Percentiles rank a stretch among this genome's conserved stretches.
phyloP scores from a whole-genome alignment of 2,113 vertebrate species.

The Craseonycteris thonglongyai region DNA sequence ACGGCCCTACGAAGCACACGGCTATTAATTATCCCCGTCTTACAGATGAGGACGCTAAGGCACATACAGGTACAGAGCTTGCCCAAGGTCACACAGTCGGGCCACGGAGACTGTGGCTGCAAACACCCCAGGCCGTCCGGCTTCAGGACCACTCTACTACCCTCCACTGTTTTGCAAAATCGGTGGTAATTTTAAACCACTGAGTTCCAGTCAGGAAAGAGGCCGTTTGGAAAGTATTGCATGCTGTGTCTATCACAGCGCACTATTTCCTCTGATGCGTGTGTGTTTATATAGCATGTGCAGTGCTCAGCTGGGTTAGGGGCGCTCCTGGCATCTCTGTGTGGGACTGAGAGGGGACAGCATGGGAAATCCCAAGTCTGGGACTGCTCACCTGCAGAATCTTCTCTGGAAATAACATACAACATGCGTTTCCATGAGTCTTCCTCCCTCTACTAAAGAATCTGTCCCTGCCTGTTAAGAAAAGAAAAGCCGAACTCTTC shows the following conservation, averaged over 20 bases:
- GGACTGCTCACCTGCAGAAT: neutral
- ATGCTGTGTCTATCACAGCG: neutral
- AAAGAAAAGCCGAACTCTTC: neutral
- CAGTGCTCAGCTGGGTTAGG: neutral
- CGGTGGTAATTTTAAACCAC: conserved; percentile 6
- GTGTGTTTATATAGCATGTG: neutral
- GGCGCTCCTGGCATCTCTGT: neutral
- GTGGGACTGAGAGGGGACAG: neutral
- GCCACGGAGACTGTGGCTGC: neutral
- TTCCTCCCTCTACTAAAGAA: neutral
- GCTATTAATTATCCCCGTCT: neutral
- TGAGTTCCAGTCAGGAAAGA: neutral
- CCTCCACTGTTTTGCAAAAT: neutral
- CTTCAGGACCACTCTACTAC: neutral
- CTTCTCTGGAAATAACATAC: neutral
- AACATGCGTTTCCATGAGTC: neutral
- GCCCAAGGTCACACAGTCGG: neutral
- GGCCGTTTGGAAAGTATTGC: neutral
- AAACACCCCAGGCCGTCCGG: neutral
- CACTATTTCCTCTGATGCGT: neutral
- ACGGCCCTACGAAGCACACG: neutral
- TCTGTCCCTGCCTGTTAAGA: neutral
- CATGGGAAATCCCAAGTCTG: neutral
- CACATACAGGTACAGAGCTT: neutral
- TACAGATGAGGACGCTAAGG: neutral